Evolutionary conservation across 2,113 vertebrate genomes (phyloP), one percentile per base, ranked within the genome.

Genomic region (Psophia crepitans): DNA sequence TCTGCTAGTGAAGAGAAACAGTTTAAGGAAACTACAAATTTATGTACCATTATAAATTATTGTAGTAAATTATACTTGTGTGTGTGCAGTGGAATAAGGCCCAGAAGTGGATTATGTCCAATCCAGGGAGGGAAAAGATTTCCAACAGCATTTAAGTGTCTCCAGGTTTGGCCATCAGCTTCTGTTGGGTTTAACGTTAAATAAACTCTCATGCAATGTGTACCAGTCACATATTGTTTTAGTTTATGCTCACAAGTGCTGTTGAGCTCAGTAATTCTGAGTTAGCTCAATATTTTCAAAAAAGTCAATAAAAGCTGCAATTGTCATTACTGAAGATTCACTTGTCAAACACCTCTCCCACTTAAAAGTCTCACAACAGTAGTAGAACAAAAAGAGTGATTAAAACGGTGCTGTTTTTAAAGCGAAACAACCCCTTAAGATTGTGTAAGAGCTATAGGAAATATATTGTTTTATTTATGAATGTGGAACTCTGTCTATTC

Each of bases 401-500:
- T 86, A 70, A 93, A 94, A 80, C 66, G 14, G 17, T 88, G 41
- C 19, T 53, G 33, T 3, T 79, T 93, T 90, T 83, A 43, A 71
- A 89, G 70, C 39, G 71, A 84, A 94, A 63, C 49, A 91, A 35
- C 8, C 18, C 32, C 54, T 74, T 87, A 94, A 92, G 77, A 79
- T 96, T 92, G 84, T 87, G 80, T 82, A 76, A 86, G 51, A 97
- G 81, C 89, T 95, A 87, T 89, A 90, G 70, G 85, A 97, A 96
- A 69, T 93, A 92, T 92, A 74, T 91, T 83, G 84, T 89, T 96
- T 98, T 97, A 94, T 98, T 96, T 93, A 95, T 96, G 95, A 89
- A 35, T 60, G 77, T 75, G 54, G 57, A 83, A 93, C 70, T 92
- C 77, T 91, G 46, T 78, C 79, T 93, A n/a, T 92, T 97, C 70